Evolutionary conservation across 2,888 invertebrate genomes (phyloP).

Genomic region (Syrphus vitripennis): DNA sequence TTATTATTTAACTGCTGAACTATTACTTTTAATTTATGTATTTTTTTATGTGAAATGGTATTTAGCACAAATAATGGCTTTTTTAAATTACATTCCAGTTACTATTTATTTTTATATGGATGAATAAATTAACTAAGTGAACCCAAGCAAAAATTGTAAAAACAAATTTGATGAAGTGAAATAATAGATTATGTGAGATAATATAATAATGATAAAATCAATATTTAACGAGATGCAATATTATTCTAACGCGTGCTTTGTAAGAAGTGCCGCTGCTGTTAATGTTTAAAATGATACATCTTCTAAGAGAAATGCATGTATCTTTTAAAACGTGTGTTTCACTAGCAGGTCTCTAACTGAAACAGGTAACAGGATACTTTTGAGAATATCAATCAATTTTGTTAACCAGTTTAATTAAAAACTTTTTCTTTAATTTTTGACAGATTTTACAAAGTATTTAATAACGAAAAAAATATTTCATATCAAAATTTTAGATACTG

Average conservation of each 20-base stretch:
- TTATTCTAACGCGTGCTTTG: constrained; percentile 5
- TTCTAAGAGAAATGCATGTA: too few species aligned
- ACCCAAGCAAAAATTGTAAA: constrained; percentile 31
- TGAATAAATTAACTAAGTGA: constrained; percentile 36
- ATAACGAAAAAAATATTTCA: too few species aligned
- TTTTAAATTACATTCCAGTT: constrained; percentile 52
- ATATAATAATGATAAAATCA: constrained; percentile 2
- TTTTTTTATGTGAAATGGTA: not conserved
- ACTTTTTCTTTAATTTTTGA: too few species aligned
- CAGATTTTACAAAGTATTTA: too few species aligned
- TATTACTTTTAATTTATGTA: not conserved
- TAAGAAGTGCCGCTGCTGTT: too few species aligned
- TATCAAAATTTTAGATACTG: too few species aligned
- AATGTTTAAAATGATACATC: too few species aligned
- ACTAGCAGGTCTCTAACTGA: too few species aligned
- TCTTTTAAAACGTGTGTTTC: too few species aligned
- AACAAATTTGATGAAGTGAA: constrained; percentile 22
- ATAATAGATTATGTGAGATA: constrained; percentile 21
- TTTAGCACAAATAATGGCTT: constrained; percentile 15
- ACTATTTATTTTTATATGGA: not conserved
- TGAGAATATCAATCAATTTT: too few species aligned
- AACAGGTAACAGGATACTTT: too few species aligned
- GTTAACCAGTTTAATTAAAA: too few species aligned
- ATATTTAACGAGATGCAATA: constrained; percentile 12
- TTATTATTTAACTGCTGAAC: constrained; percentile 8